Evolutionary conservation across 1,140 invertebrate genomes (phyloP).

Genomic region (Sitophilus oryzae): DNA sequence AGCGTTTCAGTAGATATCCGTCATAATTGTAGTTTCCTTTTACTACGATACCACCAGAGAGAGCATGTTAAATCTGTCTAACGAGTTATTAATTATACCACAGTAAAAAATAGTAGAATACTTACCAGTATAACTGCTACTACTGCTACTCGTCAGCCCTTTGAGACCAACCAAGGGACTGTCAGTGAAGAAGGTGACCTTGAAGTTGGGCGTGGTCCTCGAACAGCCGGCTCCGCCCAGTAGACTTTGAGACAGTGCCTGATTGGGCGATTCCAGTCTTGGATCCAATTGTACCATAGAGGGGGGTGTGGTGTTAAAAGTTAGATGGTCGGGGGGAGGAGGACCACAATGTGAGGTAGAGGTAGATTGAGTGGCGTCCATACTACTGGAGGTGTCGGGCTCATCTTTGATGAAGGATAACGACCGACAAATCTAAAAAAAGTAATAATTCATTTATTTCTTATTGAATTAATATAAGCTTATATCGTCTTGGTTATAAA

Average conservation of each 20-base stretch:
- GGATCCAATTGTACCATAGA: conserved; percentile 22
- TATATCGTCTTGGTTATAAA: too few species aligned
- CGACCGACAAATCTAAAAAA: conserved; percentile 38
- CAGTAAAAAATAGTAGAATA: too few species aligned
- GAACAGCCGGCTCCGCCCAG: not conserved
- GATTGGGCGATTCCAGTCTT: conserved; percentile 18
- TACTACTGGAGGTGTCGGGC: conserved; percentile 8
- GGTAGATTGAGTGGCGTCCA: not conserved
- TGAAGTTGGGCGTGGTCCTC: conserved; percentile 2
- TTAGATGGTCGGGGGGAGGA: not conserved
- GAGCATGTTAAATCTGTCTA: too few species aligned
- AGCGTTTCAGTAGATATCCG: too few species aligned
- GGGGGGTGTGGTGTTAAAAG: conserved; percentile 4
- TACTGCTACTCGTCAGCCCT: not conserved
- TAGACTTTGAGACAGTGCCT: conserved; percentile 4
- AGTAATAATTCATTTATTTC: too few species aligned
- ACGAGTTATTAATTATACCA: too few species aligned
- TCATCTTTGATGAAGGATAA: conserved; percentile 38
- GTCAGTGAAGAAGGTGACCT: conserved; percentile 9
- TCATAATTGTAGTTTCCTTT: too few species aligned
- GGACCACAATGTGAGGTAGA: conserved; percentile 8
- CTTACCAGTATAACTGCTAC: conserved; percentile 19
- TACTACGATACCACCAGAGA: too few species aligned
- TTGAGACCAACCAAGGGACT: conserved; percentile 15
- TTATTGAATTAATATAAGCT: too few species aligned